A percentile compares a stretch with the other conserved stretches of the same genome.
Evolutionary conservation across 2,113 vertebrate genomes (phyloP).

Genomic region (Sapajus apella): DNA sequence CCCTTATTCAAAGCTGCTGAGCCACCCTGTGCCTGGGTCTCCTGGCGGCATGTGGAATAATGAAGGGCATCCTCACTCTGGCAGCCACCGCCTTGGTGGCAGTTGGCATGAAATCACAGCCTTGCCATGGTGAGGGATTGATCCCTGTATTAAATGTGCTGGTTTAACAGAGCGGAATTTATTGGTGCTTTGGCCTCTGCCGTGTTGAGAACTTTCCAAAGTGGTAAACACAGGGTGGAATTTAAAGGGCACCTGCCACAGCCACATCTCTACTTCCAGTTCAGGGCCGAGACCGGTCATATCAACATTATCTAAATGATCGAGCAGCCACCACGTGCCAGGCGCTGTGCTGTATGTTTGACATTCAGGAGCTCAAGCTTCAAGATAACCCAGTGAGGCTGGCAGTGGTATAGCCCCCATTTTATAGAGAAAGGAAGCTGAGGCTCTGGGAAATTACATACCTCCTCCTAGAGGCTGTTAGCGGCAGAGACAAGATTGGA

Average conservation of each 20-base stretch:
- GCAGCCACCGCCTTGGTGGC: not conserved
- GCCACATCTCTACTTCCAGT: not conserved
- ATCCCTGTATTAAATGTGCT: constrained; percentile 49
- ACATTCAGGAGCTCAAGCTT: not conserved
- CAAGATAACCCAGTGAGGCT: not conserved
- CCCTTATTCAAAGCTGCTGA: not conserved
- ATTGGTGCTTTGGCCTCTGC: constrained; percentile 58
- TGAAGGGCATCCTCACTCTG: not conserved
- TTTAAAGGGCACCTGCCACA: not conserved
- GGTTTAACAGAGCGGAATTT: constrained; percentile 63
- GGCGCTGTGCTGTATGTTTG: accelerated
- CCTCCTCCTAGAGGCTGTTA: not conserved
- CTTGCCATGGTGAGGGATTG: not conserved
- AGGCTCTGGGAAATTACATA: not conserved
- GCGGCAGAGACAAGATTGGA: not conserved
- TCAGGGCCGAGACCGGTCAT: not conserved
- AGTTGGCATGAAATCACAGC: not conserved
- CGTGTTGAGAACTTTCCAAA: constrained; percentile 40
- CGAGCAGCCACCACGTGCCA: not conserved
- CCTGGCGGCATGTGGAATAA: not conserved
- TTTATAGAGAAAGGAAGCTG: not conserved
- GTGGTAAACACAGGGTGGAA: not conserved
- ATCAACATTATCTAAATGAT: accelerated
- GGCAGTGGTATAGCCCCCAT: not conserved
- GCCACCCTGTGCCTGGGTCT: not conserved